Evolutionary conservation across 2,888 invertebrate genomes (phyloP), one percentile per base, ranked within the genome.

Genomic region (Hoplodrina blanda): DNA sequence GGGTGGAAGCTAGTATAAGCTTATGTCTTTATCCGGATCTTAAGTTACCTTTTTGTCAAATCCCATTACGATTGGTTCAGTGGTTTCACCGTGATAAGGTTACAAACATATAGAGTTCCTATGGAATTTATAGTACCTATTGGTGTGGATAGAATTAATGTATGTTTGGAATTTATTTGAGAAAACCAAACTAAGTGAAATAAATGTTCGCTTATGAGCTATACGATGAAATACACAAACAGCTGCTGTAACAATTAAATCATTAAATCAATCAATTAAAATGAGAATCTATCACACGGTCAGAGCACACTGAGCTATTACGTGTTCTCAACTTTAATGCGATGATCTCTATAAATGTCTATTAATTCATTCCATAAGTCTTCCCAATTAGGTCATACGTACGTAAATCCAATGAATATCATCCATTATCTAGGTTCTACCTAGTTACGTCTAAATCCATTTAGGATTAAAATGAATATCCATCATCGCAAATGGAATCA

Each of bases 391-490:
- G 52, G 52, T 66, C 50, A 50, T 64, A 57, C 44, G 25, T 49
- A 50, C 17, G 6, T 72, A 49, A 37, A 17, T 33, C 37, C 20
- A 77, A 62, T 49, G 30, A 57, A 76, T 62, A 72, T n/a, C 10
- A 65, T 66, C 59, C 15, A 70, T 70, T 70, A 75, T 53, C 30
- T 75, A 50, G 13, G 46, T 5, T 11, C 41, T 13, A 13, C 46
- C 46, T 41, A 52, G 20, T 53, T 20, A 30, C 8, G 11, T 49
- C 44, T 11, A 59, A 67, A 71, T n/a, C 63, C 61, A 80, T 76
- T 75, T 53, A 61, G 49, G 55, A 76, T 71, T 79, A 55, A 71
- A 67, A 67, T 71, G 17, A 52, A 62, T 72, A 41, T 52, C 50
- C 19, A 67, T 13, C 17, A 33, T 17, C 37, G 44, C 33, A 57